Evolutionary conservation across 2,113 vertebrate genomes (phyloP).

Genomic region (Barnardius zonarius): DNA sequence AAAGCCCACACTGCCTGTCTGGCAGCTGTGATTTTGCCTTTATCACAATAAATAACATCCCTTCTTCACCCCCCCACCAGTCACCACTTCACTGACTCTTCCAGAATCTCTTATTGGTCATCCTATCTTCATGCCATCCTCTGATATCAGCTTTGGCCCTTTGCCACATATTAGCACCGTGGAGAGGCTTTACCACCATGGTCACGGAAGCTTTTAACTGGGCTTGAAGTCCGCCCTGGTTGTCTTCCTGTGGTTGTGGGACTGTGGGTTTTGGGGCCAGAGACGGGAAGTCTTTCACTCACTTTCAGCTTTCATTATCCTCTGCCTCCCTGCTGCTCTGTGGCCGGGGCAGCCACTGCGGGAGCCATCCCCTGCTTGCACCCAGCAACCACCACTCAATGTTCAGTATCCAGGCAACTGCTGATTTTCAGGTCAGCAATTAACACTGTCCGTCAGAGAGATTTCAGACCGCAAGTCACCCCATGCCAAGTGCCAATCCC

Average conservation of each 20-base stretch:
- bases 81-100: not conserved
- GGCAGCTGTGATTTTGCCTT: not conserved
- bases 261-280: not conserved
- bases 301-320: constrained; percentile 33
- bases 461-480: not conserved
- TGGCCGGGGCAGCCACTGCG: rapidly evolving
- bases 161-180: rapidly evolving
- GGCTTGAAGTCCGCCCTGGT: not conserved
- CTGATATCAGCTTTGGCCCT: not conserved
- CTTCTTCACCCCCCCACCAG: not conserved
- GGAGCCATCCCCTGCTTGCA: rapidly evolving
- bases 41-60: not conserved
- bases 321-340: not conserved
- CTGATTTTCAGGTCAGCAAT: constrained; percentile 31
- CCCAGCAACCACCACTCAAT: not conserved
- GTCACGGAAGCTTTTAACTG: not conserved
- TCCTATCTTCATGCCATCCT: not conserved
- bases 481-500: rapidly evolving
- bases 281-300: not conserved
- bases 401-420: not conserved
- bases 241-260: not conserved
- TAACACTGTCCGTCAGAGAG: not conserved
- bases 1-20: not conserved
- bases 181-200: not conserved
- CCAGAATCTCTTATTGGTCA: not conserved